These are phyloP conservation scores for Pterophyllum scalare DNA, from an alignment of 2,113 vertebrate genomes.

Conservation along the genomic window DNA sequence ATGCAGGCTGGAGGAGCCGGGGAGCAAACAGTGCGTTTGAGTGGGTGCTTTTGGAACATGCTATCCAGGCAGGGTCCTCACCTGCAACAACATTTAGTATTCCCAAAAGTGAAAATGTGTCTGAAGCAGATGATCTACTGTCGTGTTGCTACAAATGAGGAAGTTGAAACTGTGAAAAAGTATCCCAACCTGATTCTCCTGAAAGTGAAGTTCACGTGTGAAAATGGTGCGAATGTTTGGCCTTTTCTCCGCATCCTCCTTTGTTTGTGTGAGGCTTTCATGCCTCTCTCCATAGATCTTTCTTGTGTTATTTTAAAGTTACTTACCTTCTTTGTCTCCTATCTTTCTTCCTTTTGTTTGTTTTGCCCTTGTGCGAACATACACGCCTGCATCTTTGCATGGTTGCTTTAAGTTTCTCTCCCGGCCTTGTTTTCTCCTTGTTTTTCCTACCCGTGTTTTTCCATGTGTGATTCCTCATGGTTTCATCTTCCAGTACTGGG, in stretches of 20 bases:
- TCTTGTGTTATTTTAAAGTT: neutral
- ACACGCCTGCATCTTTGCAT: neutral
- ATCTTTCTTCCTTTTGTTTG: neutral
- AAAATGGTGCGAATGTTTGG: neutral
- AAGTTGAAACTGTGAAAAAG: neutral
- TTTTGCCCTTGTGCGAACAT: neutral
- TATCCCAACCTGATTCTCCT: neutral
- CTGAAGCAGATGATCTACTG: neutral
- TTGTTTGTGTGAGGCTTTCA: neutral
- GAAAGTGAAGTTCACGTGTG: neutral
- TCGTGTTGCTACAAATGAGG: neutral
- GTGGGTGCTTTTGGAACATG: neutral
- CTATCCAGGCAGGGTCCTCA: neutral
- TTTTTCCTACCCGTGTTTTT: neutral
- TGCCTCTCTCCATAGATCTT: neutral
- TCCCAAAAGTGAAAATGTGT: neutral
- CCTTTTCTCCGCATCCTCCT: neutral
- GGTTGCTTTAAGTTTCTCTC: neutral
- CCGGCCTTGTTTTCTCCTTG: neutral
- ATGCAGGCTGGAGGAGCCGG: neutral
- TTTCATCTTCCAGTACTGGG: neutral
- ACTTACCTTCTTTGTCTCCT: neutral
- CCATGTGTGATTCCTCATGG: neutral
- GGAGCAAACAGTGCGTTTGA: neutral
- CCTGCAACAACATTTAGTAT: neutral